phyloP scores from a whole-genome alignment of 2,113 vertebrate genomes.

The Erinaceus europaeus region DNA sequence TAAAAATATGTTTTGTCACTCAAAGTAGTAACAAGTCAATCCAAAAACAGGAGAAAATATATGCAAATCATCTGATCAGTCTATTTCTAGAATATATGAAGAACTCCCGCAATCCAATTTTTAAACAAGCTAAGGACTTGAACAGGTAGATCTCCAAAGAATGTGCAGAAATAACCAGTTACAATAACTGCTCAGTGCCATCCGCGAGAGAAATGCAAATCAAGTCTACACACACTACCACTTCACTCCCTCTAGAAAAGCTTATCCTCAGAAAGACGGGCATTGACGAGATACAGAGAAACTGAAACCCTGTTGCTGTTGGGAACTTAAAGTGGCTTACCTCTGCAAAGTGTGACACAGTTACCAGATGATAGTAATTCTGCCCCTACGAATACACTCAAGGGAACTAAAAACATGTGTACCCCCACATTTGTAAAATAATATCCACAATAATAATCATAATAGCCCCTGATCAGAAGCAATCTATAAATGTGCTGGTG shows the following conservation, averaged over 20 bases:
- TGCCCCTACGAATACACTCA: too few species aligned
- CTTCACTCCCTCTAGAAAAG: not conserved
- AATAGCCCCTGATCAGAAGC: too few species aligned
- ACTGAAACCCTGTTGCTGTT: not conserved
- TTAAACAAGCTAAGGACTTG: not conserved
- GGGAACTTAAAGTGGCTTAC: not conserved
- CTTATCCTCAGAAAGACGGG: not conserved
- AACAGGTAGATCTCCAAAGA: not conserved
- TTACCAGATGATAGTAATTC: too few species aligned
- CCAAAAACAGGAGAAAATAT: not conserved
- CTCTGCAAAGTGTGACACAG: too few species aligned
- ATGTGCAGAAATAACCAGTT: not conserved
- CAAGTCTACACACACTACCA: not conserved
- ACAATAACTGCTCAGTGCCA: not conserved
- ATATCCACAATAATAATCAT: too few species aligned
- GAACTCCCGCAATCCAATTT: not conserved
- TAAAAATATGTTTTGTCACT: too few species aligned
- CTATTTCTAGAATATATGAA: not conserved
- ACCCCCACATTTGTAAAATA: too few species aligned
- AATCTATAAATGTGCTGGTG: too few species aligned
- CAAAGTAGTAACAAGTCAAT: too few species aligned
- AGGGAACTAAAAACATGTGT: too few species aligned
- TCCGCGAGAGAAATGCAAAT: not conserved
- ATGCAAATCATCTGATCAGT: not conserved
- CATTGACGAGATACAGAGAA: not conserved